These are phyloP conservation scores for Halocynthia roretzi DNA, from an alignment of 23 tunicate genomes.

Conservation along the genomic window DNA sequence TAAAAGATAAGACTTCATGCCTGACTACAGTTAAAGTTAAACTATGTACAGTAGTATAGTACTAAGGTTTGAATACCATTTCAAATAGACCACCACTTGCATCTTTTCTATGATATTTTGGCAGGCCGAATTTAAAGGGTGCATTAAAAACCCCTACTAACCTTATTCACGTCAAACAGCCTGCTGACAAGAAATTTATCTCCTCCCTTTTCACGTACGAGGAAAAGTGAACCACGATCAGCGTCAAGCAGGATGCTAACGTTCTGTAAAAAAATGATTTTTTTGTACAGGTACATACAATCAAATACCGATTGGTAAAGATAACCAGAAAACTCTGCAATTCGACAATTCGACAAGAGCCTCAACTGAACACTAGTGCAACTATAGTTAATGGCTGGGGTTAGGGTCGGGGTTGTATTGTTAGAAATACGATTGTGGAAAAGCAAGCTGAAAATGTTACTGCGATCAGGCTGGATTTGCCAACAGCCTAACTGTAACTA, in stretches of 20 bases:
- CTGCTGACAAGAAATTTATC: slow-evolving; percentile 80
- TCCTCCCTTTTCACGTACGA: slow-evolving; percentile 65
- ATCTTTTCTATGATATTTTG: no score
- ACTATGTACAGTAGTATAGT: neutral
- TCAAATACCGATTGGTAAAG: no score
- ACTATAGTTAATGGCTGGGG: neutral
- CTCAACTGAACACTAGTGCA: neutral
- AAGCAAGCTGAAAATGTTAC: no score
- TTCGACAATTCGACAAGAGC: neutral
- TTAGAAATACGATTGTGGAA: no score
- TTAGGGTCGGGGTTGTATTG: neutral
- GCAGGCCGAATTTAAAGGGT: no score
- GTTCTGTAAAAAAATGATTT: slow-evolving; percentile 40
- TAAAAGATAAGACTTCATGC: neutral
- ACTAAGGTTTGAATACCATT: neutral
- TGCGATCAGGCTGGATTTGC: no score
- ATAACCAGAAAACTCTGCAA: neutral
- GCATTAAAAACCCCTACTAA: neutral
- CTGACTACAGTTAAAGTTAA: neutral
- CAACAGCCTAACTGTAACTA: no score
- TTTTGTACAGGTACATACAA: no score
- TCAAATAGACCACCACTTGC: neutral
- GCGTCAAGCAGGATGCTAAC: slow-evolving; percentile 82
- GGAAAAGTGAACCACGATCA: slow-evolving; percentile 81
- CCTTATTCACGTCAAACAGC: slow-evolving; percentile 79